Conservation (phyloP, 2,797 vertebrate species). For the Arnoldichthys spilopterus region DNA sequence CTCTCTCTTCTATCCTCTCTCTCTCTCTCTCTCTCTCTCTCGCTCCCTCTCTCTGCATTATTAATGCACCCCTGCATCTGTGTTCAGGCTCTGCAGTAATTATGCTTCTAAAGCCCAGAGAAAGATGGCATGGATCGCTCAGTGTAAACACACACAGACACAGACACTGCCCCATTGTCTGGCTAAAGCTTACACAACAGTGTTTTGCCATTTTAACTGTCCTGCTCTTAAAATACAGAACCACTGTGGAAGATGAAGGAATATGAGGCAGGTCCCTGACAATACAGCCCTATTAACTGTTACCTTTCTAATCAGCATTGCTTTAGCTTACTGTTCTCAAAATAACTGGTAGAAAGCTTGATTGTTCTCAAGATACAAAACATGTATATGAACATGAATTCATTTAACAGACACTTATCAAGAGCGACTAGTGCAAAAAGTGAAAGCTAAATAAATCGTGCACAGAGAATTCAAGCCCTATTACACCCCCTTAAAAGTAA, state of each 20-base stretch:
- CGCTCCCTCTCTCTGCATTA: conserved; percentile 45
- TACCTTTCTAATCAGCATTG: background rate
- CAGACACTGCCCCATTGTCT: conserved; percentile 7
- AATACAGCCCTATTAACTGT: background rate
- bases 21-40: conserved; percentile 4
- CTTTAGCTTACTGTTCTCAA: background rate
- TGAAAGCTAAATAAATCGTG: background rate
- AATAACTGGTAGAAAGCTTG: background rate
- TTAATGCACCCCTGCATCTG: conserved; percentile 45
- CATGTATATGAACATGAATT: background rate
- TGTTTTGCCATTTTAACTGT: background rate
- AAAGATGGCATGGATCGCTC: conserved; percentile 38
- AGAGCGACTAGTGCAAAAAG: background rate
- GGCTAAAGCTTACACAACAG: conserved; percentile 15
- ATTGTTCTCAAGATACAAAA: background rate
- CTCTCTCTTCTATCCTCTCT: conserved; percentile 9
- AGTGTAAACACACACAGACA: conserved; percentile 18
- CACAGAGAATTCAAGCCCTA: background rate
- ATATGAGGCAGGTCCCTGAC: conserved; percentile 22
- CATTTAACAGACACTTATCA: background rate
- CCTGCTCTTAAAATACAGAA: background rate
- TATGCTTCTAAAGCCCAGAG: conserved; percentile 44
- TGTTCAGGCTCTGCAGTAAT: conserved; percentile 44
- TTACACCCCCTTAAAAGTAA: background rate
- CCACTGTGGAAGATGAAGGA: background rate